Conservation (phyloP, 2,113 vertebrate species). For the Onychorhynchus coronatus region DNA sequence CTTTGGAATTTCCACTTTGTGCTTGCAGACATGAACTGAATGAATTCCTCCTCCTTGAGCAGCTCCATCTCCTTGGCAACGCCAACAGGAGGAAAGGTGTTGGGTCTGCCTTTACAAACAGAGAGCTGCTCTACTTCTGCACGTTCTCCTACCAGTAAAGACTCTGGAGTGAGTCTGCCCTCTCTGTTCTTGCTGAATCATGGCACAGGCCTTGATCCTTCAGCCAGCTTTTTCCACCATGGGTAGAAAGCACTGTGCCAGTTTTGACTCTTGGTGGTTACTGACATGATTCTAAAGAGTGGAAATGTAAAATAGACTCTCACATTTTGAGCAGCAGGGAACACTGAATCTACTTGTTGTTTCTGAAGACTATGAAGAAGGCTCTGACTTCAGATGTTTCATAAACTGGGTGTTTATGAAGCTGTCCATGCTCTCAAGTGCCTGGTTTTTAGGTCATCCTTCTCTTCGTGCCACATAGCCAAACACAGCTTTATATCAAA, state of each 20-base stretch:
- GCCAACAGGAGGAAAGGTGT: not conserved
- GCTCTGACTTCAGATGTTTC: not conserved
- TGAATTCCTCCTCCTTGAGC: not conserved
- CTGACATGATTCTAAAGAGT: not conserved
- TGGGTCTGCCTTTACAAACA: not conserved
- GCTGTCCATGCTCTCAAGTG: not conserved
- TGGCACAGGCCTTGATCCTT: not conserved
- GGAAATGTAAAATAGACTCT: not conserved
- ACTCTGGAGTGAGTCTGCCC: not conserved
- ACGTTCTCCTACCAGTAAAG: accelerated
- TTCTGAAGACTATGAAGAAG: not conserved
- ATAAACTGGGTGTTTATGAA: not conserved
- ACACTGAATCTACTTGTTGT: not conserved
- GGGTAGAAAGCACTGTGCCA: not conserved
- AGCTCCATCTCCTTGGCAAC: not conserved
- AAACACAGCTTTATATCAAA: not conserved
- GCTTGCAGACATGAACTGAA: not conserved
- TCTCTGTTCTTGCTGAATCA: not conserved
- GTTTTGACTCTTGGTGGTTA: not conserved
- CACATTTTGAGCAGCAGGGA: not conserved
- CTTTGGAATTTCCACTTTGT: not conserved
- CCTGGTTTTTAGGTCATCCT: not conserved
- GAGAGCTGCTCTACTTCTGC: not conserved
- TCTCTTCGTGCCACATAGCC: not conserved
- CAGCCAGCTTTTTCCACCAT: not conserved